A percentile compares a stretch with the other conserved stretches of the same genome.
These are phyloP conservation scores for Catostylus mosaicus DNA, from an alignment of 30 jellyfish, hydroid and myxozoan genomes.

Conservation along the genomic window DNA sequence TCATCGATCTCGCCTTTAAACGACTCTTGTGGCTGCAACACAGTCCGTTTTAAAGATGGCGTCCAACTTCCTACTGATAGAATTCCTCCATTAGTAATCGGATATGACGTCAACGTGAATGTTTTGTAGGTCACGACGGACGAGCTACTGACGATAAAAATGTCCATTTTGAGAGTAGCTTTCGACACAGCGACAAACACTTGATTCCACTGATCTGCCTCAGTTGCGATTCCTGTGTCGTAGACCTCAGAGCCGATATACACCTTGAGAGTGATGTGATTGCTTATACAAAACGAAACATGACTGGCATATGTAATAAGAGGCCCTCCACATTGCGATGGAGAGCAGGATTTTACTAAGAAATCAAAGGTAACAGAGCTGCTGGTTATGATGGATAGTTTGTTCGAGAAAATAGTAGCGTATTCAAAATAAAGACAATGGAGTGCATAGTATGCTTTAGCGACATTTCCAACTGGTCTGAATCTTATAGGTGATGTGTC, in stretches of 20 bases:
- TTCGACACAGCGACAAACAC: constrained; percentile 40
- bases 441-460: constrained; percentile 29
- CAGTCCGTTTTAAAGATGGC: constrained; percentile 36
- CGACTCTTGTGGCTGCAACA: constrained; percentile 39
- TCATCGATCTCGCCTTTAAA: constrained; percentile 69
- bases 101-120: constrained; percentile 25
- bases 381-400: constrained; percentile 19
- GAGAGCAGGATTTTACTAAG: constrained; percentile 48
- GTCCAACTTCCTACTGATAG: constrained; percentile 68
- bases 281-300: constrained; percentile 47
- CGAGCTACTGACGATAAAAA: constrained; percentile 27
- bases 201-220: constrained; percentile 52
- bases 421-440: constrained; percentile 29
- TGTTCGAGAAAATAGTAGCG: constrained; percentile 37
- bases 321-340: constrained; percentile 57
- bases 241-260: constrained; percentile 24
- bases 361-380: constrained; percentile 53
- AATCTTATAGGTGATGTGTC: constrained; percentile 23
- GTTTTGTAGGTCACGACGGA: constrained; percentile 32
- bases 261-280: constrained; percentile 31
- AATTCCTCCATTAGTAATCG: constrained; percentile 51
- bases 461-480: constrained; percentile 27
- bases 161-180: constrained; percentile 45
- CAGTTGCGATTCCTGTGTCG: constrained; percentile 57
- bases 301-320: constrained; percentile 39